Conservation (phyloP, 2,888 invertebrate genomes). For the Rhamphomyia laevipes region DNA sequence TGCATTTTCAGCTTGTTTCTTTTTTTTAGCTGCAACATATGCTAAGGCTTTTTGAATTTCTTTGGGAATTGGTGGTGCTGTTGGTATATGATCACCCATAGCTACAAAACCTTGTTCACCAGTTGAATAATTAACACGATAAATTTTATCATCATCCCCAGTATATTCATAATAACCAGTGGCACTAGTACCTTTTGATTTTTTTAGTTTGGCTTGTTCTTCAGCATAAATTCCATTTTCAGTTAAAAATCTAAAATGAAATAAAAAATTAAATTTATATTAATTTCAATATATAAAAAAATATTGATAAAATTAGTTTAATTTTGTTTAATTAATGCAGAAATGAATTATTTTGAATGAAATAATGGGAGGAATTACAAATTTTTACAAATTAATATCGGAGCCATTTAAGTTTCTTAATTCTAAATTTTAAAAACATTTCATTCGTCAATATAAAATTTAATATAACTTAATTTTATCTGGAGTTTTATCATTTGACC, state of each 20-base stretch:
- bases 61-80: constrained; percentile 59
- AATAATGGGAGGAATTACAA: too few species aligned
- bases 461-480: too few species aligned
- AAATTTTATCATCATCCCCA: constrained; percentile 47
- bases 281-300: too few species aligned
- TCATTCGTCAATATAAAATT: too few species aligned
- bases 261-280: too few species aligned
- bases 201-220: constrained; percentile 45
- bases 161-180: constrained; percentile 57
- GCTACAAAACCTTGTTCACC: constrained; percentile 44
- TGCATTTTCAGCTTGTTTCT: constrained; percentile 17
- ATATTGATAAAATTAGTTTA: too few species aligned
- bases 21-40: constrained; percentile 44
- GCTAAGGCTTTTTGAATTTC: constrained; percentile 61
- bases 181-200: constrained; percentile 42
- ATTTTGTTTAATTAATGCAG: too few species aligned
- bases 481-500: too few species aligned
- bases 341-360: too few species aligned
- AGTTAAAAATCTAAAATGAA: constrained; percentile 39
- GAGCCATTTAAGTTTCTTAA: too few species aligned
- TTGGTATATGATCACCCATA: constrained; percentile 54
- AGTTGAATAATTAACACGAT: constrained; percentile 43
- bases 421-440: too few species aligned
- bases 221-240: constrained; percentile 44
- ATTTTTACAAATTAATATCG: too few species aligned